A percentile compares a stretch with the other conserved stretches of the same genome.
Evolutionary conservation across 1,140 invertebrate species (phyloP).

Genomic region (Odontomachus brunneus): DNA sequence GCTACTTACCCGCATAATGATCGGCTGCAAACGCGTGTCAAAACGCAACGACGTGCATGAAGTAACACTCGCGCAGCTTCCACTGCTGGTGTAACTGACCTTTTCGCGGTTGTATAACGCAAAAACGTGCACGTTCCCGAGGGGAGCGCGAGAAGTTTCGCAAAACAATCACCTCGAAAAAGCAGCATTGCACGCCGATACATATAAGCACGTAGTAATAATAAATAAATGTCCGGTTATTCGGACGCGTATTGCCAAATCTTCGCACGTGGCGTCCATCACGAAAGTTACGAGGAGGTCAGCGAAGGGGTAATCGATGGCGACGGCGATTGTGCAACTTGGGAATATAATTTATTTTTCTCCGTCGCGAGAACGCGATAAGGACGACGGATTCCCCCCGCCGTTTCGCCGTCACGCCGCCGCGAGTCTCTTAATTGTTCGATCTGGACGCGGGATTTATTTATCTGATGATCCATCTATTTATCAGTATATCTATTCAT

Average conservation of each 20-base stretch:
- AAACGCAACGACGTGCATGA: too few relatives aligned
- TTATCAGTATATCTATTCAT: too few relatives aligned
- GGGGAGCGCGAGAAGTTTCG: too few relatives aligned
- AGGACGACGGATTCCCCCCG: not conserved
- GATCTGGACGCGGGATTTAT: not conserved
- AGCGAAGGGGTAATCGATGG: too few relatives aligned
- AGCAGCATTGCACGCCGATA: too few relatives aligned
- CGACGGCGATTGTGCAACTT: conserved; percentile 44
- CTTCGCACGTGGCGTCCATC: not conserved
- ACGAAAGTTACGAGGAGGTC: too few relatives aligned
- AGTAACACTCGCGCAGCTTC: too few relatives aligned
- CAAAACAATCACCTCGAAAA: too few relatives aligned
- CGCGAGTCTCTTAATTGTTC: not conserved
- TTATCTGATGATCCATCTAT: not conserved
- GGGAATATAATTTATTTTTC: conserved; percentile 1
- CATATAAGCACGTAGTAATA: not conserved
- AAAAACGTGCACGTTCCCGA: too few relatives aligned
- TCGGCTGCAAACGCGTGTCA: not conserved
- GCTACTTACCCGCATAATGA: not conserved
- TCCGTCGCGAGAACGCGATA: not conserved
- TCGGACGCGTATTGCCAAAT: not conserved
- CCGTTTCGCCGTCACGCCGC: too few relatives aligned
- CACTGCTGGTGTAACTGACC: too few relatives aligned
- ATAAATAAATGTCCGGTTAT: conserved; percentile 6
- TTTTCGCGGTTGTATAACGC: too few relatives aligned